Base-by-base conservation (phyloP, 2,797 vertebrate genomes). In the Diceros bicornis region DNA sequence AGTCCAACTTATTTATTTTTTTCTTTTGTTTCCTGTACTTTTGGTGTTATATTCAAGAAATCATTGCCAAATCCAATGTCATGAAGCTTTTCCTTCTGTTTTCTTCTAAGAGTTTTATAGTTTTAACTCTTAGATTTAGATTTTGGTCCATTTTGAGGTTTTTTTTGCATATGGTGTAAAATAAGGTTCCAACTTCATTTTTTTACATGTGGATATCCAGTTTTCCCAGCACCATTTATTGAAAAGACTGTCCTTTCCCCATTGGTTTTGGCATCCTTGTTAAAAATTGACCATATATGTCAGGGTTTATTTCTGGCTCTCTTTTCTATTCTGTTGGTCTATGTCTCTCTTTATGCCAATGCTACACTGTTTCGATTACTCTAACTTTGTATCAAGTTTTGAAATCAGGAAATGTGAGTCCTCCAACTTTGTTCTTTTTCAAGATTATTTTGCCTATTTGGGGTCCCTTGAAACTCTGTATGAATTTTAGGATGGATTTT, bases 361-460 rank as follows among this genome's bases (percentile, higher is more conserved):
- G 27, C 69, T 62, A 68, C 59, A 83, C 29, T 68, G 9, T 75
- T 84, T 77, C 68, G 18, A 68, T 37, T 68, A 68, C 62, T 57
- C 34, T 93, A 52, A 44, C 91, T 52, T 81, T 74, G 37, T 94
- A 29, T n/a, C 88, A 81, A 83, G 47, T 72, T 72, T 83, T 83
- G 47, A 44, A 83, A 71, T 89, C 59, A 64, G 77, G 86, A 83
- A 57, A 72, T 55, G 12, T 37, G 29, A 57, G 32, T 68, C 47
- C 1, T 81, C 50, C 68, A 66, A 12, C 68, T 66, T 83, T 57
- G 21, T 77, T 93, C 41, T 72, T 88, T 81, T 81, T 94, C 20
- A 62, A 29, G 55, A 47, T 72, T 72, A 37, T 94, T 94, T 88
- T 72, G 66, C 34, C 7, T 64, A 55, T 62, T 81, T 81, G 66